These are phyloP conservation scores for Theocolax elegans DNA, from an alignment of 1,140 invertebrate genomes.

Conservation along the genomic window DNA sequence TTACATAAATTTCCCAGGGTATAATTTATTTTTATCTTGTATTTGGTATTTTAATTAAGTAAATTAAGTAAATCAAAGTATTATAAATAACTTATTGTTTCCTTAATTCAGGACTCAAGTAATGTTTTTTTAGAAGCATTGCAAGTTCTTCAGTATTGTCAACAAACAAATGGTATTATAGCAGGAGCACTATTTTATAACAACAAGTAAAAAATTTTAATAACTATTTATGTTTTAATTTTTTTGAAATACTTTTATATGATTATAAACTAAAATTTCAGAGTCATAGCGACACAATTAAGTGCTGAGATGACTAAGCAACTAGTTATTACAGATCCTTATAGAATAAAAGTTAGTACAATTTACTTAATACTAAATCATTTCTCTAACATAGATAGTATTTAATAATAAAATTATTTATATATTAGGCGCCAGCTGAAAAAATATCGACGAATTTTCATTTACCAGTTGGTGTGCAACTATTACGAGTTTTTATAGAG, in stretches of 20 bases:
- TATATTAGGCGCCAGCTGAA: conserved; percentile 75
- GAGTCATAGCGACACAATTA: conserved; percentile 83
- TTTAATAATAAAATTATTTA: conserved; percentile 27
- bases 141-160: conserved; percentile 81
- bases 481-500: conserved; percentile 80
- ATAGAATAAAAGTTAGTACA: conserved; percentile 75
- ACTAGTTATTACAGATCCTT: conserved; percentile 83
- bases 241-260: conserved; percentile 19
- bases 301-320: conserved; percentile 79
- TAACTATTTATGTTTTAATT: too few relatives aligned
- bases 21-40: conserved; percentile 41
- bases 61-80: too few relatives aligned
- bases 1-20: conserved; percentile 84
- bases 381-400: too few relatives aligned
- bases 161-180: conserved; percentile 77
- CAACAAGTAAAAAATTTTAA: conserved; percentile 83
- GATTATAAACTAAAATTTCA: conserved; percentile 62
- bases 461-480: conserved; percentile 80
- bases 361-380: not conserved
- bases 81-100: not conserved
- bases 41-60: not conserved
- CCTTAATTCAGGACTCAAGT: conserved; percentile 75
- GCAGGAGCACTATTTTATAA: conserved; percentile 84
- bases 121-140: conserved; percentile 84
- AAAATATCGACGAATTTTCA: conserved; percentile 74